Percentiles rank a stretch among this genome's conserved stretches.
Conservation (phyloP, 1,140 invertebrate genomes). For the Rhizoglyphus robini region DNA sequence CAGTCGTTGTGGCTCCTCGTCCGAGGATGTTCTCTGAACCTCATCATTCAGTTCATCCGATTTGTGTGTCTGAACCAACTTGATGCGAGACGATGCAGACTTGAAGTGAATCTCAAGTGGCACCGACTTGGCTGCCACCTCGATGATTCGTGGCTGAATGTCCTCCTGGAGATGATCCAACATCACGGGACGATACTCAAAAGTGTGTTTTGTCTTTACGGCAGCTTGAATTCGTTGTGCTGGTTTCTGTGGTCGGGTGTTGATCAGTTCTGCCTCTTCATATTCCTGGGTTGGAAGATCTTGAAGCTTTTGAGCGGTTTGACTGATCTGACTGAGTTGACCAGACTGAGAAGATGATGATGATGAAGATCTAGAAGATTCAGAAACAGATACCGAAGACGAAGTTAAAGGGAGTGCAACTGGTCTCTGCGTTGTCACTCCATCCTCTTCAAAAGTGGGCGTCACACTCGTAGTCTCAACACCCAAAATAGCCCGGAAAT, state of each 20-base stretch:
- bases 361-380: too few species aligned
- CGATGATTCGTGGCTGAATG: slow-evolving; percentile 14
- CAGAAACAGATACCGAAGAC: too few species aligned
- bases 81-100: slow-evolving; percentile 11
- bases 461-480: background rate
- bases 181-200: slow-evolving; percentile 13
- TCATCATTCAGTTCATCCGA: background rate
- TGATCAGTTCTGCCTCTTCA: background rate
- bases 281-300: background rate
- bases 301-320: background rate
- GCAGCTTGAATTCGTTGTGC: slow-evolving; percentile 6
- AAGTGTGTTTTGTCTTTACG: slow-evolving; percentile 16
- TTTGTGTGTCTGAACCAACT: slow-evolving; percentile 6
- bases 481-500: background rate
- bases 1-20: slow-evolving; percentile 16
- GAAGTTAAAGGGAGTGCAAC: background rate
- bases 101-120: slow-evolving; percentile 18
- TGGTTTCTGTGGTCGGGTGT: background rate
- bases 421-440: background rate
- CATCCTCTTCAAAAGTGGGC: background rate
- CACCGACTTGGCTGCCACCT: slow-evolving; percentile 2
- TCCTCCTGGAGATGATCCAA: slow-evolving; percentile 6
- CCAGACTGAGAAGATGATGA: too few species aligned
- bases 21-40: background rate
- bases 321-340: too few species aligned